Conservation (phyloP, 2,888 invertebrate species). For the Cephus rjabovi region DNA sequence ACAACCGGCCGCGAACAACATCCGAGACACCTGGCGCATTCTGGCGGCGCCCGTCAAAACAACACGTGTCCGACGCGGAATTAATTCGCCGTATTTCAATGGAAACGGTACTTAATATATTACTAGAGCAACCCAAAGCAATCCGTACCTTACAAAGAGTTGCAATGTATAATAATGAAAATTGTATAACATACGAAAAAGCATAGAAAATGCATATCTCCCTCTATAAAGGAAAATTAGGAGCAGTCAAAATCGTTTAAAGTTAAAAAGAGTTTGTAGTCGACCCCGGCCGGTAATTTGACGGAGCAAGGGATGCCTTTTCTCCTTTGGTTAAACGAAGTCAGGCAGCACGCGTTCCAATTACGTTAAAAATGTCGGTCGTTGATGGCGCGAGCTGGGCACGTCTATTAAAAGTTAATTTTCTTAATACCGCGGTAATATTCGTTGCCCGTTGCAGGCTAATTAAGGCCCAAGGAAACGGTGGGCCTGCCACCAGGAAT, state of each 20-base stretch:
- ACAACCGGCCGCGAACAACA: neutral
- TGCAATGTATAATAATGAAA: neutral
- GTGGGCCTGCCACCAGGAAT: constrained; percentile 23
- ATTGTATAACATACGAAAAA: neutral
- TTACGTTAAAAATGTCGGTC: neutral
- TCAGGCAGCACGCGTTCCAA: constrained; percentile 5
- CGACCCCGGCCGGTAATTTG: neutral
- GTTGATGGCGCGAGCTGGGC: constrained; percentile 25
- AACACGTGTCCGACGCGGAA: constrained; percentile 31
- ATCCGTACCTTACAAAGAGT: neutral
- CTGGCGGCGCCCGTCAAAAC: constrained; percentile 41
- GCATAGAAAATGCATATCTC: neutral
- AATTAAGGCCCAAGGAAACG: constrained; percentile 29
- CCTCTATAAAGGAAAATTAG: neutral
- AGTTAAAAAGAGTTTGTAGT: neutral
- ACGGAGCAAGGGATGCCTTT: constrained; percentile 40
- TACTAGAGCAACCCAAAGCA: neutral
- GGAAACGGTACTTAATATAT: neutral
- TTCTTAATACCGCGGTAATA: constrained; percentile 23
- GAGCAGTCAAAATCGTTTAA: neutral
- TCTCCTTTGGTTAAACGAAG: constrained; percentile 15
- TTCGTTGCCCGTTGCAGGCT: constrained; percentile 8
- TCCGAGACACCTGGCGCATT: constrained; percentile 47
- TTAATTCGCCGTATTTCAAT: constrained; percentile 16
- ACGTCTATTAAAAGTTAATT: constrained; percentile 50